Percentiles rank a stretch among this genome's conserved stretches.
Conservation (phyloP, 2,797 vertebrate genomes). For the Sylvia borin region DNA sequence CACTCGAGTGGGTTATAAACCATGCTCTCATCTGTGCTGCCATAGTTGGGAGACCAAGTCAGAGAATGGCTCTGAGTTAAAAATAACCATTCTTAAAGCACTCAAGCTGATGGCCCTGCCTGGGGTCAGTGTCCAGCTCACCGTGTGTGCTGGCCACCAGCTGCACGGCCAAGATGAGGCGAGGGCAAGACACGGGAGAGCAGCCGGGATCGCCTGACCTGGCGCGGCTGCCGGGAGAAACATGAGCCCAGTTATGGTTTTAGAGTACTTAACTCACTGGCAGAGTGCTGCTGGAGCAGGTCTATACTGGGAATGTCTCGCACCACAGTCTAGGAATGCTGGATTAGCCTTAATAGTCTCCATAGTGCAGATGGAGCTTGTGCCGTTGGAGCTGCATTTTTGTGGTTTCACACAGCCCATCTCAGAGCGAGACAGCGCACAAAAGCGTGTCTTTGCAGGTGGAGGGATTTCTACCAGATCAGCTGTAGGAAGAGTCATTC, state of each 20-base stretch:
- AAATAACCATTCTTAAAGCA: not conserved
- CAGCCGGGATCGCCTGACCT: conserved; percentile 5
- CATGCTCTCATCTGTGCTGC: not conserved
- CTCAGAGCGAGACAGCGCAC: conserved; percentile 27
- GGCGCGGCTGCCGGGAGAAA: conserved; percentile 27
- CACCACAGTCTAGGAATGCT: conserved; percentile 71
- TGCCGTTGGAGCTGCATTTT: conserved; percentile 57
- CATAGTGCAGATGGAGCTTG: conserved; percentile 50
- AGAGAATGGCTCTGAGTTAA: not conserved
- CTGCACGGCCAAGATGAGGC: not conserved
- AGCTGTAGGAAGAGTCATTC: conserved; percentile 50
- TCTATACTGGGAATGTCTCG: conserved; percentile 65
- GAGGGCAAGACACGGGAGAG: not conserved
- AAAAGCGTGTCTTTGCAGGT: conserved; percentile 66
- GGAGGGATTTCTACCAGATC: conserved; percentile 62
- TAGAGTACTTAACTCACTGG: conserved; percentile 58
- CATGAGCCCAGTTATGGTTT: conserved; percentile 22
- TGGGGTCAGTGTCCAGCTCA: not conserved
- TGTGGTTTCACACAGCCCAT: conserved; percentile 68
- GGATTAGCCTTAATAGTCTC: conserved; percentile 63
- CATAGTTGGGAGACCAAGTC: not conserved
- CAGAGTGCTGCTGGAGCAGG: conserved; percentile 60
- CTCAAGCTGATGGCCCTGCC: not conserved
- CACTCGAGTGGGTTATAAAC: not conserved
- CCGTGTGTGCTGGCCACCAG: not conserved